Conservation (phyloP, 2,113 vertebrate species). For the Pseudorectes ferrugineus region DNA sequence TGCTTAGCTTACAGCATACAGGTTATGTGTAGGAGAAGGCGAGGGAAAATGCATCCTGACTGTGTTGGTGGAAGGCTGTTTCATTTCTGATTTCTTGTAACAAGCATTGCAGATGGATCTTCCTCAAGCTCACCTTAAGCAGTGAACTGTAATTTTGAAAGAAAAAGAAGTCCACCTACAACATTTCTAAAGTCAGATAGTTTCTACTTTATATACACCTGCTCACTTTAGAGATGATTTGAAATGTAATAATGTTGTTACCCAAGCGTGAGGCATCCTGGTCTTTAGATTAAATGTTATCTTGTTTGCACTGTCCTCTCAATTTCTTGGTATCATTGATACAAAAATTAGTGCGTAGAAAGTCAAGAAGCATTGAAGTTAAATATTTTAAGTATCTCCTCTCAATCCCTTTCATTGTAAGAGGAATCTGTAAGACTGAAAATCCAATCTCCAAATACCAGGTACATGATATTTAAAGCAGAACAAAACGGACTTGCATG, state of each 20-base stretch:
- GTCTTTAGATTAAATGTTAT: not conserved
- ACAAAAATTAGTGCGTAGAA: not conserved
- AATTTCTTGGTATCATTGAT: not conserved
- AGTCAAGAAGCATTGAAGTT: not conserved
- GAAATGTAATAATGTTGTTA: not conserved
- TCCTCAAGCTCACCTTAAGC: not conserved
- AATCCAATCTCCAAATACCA: not conserved
- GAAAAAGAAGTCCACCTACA: slow-evolving; percentile 30
- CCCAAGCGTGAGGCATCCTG: not conserved
- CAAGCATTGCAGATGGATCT: not conserved
- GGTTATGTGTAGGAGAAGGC: not conserved
- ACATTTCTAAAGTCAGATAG: not conserved
- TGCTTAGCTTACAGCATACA: not conserved
- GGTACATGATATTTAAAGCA: not conserved
- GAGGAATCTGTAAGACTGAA: not conserved
- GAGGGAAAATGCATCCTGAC: not conserved
- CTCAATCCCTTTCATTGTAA: not conserved
- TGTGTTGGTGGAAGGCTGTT: not conserved
- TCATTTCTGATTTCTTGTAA: not conserved
- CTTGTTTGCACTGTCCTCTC: not conserved
- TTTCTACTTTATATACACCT: not conserved
- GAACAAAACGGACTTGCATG: not conserved
- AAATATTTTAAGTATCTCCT: not conserved
- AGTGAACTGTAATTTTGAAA: not conserved
- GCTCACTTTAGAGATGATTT: not conserved